phyloP scores from a whole-genome alignment of 2,113 vertebrate genomes.

The Geococcyx californianus region DNA sequence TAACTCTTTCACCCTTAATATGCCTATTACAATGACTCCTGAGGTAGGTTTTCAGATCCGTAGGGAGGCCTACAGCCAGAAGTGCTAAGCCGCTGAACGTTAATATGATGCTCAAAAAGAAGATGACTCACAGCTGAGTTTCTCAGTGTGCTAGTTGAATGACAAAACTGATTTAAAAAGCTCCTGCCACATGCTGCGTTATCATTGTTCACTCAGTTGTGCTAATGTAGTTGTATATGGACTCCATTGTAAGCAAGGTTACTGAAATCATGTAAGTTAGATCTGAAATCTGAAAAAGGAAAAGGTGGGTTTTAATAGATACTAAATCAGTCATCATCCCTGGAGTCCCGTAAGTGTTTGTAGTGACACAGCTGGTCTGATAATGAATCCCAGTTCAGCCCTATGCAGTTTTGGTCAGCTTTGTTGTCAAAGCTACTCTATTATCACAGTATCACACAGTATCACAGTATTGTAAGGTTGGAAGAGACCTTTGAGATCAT shows the following conservation, averaged over 20 bases:
- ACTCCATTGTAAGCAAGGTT: neutral
- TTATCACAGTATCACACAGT: too few relatives aligned
- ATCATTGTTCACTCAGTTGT: neutral
- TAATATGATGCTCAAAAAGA: neutral
- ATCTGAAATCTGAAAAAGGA: neutral
- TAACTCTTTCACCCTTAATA: neutral
- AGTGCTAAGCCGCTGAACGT: neutral
- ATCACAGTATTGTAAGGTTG: too few relatives aligned
- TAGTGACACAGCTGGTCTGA: neutral
- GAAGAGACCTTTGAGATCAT: too few relatives aligned
- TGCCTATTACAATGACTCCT: neutral
- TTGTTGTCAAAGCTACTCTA: neutral
- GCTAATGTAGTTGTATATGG: neutral
- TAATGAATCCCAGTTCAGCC: neutral
- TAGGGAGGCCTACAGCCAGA: neutral
- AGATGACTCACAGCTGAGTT: neutral
- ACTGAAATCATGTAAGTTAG: neutral
- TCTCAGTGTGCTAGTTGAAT: neutral
- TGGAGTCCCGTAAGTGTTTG: neutral
- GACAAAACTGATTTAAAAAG: neutral
- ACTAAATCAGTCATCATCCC: neutral
- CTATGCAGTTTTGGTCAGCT: neutral
- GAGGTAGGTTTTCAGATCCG: neutral
- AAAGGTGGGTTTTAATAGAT: neutral
- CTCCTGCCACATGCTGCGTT: neutral